Percentiles rank a stretch among this genome's conserved stretches.
phyloP scores from a whole-genome alignment of 2,113 vertebrate species.

The Nycticebus coucang region DNA sequence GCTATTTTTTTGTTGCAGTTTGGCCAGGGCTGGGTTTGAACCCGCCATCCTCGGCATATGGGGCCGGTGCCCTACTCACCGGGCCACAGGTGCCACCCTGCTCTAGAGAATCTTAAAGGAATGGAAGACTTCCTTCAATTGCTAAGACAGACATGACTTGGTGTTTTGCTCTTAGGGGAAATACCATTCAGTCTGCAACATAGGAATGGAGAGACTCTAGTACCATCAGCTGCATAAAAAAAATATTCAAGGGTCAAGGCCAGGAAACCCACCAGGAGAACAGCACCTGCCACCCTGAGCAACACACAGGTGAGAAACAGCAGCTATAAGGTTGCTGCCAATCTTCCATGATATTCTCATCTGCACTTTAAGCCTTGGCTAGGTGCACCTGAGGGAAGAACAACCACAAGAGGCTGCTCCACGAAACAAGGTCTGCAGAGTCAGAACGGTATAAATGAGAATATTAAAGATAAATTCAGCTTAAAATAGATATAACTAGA shows the following conservation, averaged over 20 bases:
- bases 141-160: background rate
- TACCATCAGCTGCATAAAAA: background rate
- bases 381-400: background rate
- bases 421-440: background rate
- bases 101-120: constrained; percentile 40
- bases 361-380: background rate
- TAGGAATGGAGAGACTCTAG: background rate
- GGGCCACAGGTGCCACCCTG: no score
- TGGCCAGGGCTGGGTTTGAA: no score
- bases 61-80: no score
- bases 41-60: no score
- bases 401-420: background rate
- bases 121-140: background rate
- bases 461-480: constrained; percentile 14
- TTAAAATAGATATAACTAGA: constrained; percentile 43
- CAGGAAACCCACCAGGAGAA: background rate
- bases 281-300: background rate
- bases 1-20: no score
- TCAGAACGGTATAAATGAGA: background rate
- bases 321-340: background rate
- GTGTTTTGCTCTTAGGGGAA: background rate
- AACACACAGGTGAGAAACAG: background rate
- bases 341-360: background rate
- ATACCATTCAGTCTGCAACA: background rate
- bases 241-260: background rate